A percentile compares a stretch with the other conserved stretches of the same genome.
These are phyloP conservation scores for Drosophila birchii DNA, from an alignment of 2,888 invertebrate genomes.

Conservation along the genomic window DNA sequence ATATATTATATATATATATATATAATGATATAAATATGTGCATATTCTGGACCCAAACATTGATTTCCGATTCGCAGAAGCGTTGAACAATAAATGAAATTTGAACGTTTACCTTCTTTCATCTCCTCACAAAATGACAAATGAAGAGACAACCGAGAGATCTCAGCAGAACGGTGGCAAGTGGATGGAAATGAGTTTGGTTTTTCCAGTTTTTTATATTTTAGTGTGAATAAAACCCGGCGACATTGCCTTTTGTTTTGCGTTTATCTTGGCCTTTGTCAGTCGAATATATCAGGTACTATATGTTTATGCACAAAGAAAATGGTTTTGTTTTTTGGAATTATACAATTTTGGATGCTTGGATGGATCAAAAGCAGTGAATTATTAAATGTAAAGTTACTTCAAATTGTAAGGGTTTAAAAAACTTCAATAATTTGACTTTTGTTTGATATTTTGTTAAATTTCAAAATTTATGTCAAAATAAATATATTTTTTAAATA, in stretches of 20 bases:
- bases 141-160: slow-evolving; percentile 25
- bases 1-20: background rate
- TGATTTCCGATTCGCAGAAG: slow-evolving; percentile 37
- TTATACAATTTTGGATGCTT: no score
- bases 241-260: slow-evolving; percentile 29
- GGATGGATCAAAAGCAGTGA: no score
- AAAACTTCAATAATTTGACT: no score
- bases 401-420: no score
- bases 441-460: no score
- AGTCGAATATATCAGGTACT: background rate
- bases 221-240: slow-evolving; percentile 16
- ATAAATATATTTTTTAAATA: background rate
- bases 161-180: slow-evolving; percentile 30
- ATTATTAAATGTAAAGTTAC: no score
- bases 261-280: slow-evolving; percentile 21
- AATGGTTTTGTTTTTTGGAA: background rate
- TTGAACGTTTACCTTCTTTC: background rate
- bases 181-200: slow-evolving; percentile 22
- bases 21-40: background rate
- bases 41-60: slow-evolving; percentile 6
- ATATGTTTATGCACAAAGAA: background rate
- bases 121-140: slow-evolving; percentile 20
- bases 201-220: background rate
- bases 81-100: slow-evolving; percentile 32
- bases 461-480: background rate